Conservation (phyloP, 2,113 vertebrate genomes). For the Alexandromys fortis region DNA sequence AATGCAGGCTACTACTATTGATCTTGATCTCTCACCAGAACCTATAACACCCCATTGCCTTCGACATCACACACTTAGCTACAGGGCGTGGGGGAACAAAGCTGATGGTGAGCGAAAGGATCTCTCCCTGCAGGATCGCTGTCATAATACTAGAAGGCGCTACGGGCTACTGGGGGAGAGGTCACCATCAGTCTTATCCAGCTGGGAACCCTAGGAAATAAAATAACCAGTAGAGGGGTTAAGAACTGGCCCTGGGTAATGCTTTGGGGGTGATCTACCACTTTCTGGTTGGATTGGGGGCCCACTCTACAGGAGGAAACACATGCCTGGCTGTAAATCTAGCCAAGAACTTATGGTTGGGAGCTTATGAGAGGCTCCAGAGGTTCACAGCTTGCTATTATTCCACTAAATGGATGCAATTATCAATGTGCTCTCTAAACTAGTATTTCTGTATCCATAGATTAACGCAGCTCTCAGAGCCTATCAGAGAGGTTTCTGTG, state of each 20-base stretch:
- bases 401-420: background rate
- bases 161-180: too few species aligned
- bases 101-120: background rate
- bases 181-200: background rate
- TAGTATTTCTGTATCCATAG: too few species aligned
- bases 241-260: background rate
- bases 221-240: background rate
- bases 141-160: background rate
- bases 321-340: background rate
- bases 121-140: background rate
- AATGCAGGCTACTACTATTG: too few species aligned
- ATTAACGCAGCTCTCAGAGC: background rate
- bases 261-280: background rate
- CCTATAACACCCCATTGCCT: background rate
- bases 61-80: background rate
- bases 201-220: background rate
- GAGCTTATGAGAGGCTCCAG: background rate
- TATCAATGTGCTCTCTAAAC: background rate
- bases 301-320: background rate
- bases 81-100: background rate
- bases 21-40: background rate
- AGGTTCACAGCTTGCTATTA: background rate
- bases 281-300: background rate
- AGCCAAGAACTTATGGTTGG: background rate
- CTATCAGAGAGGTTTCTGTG: background rate